Conservation (phyloP, 2,113 vertebrate genomes). For the Oostethus manadensis region DNA sequence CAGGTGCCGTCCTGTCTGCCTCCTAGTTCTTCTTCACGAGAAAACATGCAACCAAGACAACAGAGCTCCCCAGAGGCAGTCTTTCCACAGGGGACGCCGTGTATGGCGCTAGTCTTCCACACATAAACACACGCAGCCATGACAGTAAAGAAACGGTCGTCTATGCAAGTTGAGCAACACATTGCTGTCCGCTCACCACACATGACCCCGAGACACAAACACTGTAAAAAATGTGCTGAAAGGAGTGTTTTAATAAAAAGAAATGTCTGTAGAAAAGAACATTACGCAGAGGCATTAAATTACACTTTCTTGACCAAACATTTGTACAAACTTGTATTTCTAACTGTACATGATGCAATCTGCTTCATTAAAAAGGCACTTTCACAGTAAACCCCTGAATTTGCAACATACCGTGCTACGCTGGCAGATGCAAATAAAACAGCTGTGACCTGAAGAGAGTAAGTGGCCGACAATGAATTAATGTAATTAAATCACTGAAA, state of each 20-base stretch:
- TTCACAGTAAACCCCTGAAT: too few relatives aligned
- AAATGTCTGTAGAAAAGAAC: constrained; percentile 6
- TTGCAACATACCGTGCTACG: too few relatives aligned
- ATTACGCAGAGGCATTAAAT: constrained; percentile 30
- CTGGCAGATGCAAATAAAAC: too few relatives aligned
- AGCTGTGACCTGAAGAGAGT: too few relatives aligned
- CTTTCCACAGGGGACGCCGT: constrained; percentile 35
- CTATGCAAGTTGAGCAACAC: background rate
- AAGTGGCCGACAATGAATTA: too few relatives aligned
- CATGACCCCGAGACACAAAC: too few relatives aligned
- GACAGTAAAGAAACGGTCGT: background rate
- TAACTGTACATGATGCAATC: constrained; percentile 1
- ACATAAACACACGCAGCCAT: background rate
- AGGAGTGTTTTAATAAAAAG: constrained; percentile 18
- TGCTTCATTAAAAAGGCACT: constrained; percentile 29
- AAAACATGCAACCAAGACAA: constrained; percentile 68
- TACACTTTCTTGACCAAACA: constrained; percentile 9
- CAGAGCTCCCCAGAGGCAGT: constrained; percentile 46
- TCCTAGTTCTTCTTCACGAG: constrained; percentile 29
- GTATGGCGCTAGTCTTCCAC: constrained; percentile 7
- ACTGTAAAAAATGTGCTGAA: background rate
- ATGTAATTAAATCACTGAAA: too few relatives aligned
- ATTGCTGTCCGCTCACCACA: too few relatives aligned
- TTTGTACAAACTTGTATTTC: constrained; percentile 10
- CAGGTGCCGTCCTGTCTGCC: constrained; percentile 39